Evolutionary conservation across 2,888 invertebrate species (phyloP).

Genomic region (Saturnia pavonia): DNA sequence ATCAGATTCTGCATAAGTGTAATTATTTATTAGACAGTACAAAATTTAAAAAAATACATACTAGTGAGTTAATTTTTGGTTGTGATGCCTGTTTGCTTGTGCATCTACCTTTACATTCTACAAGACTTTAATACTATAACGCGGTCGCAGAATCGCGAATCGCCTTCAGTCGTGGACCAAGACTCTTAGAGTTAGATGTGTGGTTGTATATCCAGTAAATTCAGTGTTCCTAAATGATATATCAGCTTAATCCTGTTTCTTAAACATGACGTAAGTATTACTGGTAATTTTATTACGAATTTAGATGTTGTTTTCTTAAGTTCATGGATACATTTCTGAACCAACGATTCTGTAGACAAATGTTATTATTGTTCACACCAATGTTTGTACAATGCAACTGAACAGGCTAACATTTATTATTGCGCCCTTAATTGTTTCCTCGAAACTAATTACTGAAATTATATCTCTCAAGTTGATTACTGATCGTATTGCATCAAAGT

Average conservation of each 20-base stretch:
- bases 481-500: background rate
- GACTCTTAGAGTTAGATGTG: background rate
- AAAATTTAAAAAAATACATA: background rate
- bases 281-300: background rate
- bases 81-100: background rate
- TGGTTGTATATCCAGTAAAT: background rate
- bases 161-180: background rate
- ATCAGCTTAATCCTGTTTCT: background rate
- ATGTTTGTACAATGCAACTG: background rate
- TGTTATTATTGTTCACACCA: background rate
- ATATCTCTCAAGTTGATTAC: background rate
- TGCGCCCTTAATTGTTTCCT: background rate
- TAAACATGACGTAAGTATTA: conserved; percentile 8
- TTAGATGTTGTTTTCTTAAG: background rate
- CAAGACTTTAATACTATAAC: background rate
- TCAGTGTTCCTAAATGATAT: background rate
- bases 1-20: background rate
- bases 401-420: background rate
- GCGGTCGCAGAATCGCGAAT: background rate
- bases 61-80: background rate
- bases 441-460: background rate
- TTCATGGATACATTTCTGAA: no score
- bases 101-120: conserved; percentile 7
- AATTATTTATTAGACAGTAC: background rate
- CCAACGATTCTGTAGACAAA: background rate